Evolutionary conservation across 2,888 invertebrate species (phyloP).

Genomic region (Malacosoma neustria): DNA sequence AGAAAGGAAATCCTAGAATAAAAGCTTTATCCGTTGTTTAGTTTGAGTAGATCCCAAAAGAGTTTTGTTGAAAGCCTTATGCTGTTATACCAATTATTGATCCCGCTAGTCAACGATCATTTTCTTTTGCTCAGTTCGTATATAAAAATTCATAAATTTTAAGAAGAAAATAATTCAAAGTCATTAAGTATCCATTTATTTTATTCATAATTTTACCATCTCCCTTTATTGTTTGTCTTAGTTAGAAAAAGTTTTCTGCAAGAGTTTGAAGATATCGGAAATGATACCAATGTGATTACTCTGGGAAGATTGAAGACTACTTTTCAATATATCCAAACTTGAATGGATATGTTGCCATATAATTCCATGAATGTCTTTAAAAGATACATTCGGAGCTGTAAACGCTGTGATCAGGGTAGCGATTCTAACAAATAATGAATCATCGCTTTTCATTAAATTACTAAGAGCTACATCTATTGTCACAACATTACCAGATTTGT

Average conservation of each 20-base stretch:
- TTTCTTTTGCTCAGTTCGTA: too few species aligned
- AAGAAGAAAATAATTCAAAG: neutral
- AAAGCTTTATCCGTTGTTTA: too few species aligned
- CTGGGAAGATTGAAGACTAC: neutral
- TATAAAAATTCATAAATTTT: too few species aligned
- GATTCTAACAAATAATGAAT: neutral
- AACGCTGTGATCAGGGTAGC: neutral
- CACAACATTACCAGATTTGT: neutral
- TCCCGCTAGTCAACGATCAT: too few species aligned
- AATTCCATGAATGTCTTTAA: neutral
- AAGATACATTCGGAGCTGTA: neutral
- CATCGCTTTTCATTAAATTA: neutral
- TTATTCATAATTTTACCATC: neutral
- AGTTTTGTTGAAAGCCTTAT: too few species aligned
- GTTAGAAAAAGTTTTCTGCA: neutral
- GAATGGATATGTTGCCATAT: neutral
- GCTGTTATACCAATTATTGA: too few species aligned
- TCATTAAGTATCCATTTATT: neutral
- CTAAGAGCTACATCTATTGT: neutral
- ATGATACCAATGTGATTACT: neutral
- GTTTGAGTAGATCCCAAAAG: too few species aligned
- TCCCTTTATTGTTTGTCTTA: neutral
- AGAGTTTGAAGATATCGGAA: neutral
- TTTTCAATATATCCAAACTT: neutral
- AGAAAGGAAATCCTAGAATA: too few species aligned